Evolutionary conservation across 2,797 vertebrate species (phyloP).

Genomic region (Myripristis jacobus): DNA sequence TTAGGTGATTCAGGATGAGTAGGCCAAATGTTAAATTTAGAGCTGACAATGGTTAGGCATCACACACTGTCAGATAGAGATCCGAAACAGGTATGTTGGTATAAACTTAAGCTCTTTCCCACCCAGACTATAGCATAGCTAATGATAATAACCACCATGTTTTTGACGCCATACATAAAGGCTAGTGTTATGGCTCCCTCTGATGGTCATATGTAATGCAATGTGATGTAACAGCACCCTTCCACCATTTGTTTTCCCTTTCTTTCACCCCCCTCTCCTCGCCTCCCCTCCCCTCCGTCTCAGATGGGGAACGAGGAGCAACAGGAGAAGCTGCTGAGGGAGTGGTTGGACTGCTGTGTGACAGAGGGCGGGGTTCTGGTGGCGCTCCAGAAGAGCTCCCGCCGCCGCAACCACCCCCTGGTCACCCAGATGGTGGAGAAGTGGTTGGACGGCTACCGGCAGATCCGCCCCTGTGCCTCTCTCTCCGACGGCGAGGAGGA

Average conservation of each 20-base stretch:
- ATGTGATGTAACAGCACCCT: neutral
- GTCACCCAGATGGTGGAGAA: conserved; percentile 99
- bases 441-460: conserved; percentile 96
- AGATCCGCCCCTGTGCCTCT: conserved; percentile 94
- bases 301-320: conserved; percentile 93
- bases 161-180: neutral
- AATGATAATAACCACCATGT: neutral
- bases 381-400: conserved; percentile 96
- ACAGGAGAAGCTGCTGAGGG: conserved; percentile 92
- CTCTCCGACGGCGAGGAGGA: conserved; percentile 97
- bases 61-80: neutral
- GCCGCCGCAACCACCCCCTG: conserved; percentile 93
- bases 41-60: neutral
- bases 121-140: no score
- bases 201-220: conserved; percentile 26
- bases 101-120: no score
- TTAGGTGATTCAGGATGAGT: neutral
- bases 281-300: neutral
- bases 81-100: neutral
- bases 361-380: conserved; percentile 95
- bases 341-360: conserved; percentile 99
- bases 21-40: neutral
- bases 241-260: neutral
- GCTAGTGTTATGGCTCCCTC: conserved; percentile 3
- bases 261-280: neutral